These are phyloP conservation scores for Emydura subglobosa DNA, from an alignment of 2,113 vertebrate species.

Conservation along the genomic window DNA sequence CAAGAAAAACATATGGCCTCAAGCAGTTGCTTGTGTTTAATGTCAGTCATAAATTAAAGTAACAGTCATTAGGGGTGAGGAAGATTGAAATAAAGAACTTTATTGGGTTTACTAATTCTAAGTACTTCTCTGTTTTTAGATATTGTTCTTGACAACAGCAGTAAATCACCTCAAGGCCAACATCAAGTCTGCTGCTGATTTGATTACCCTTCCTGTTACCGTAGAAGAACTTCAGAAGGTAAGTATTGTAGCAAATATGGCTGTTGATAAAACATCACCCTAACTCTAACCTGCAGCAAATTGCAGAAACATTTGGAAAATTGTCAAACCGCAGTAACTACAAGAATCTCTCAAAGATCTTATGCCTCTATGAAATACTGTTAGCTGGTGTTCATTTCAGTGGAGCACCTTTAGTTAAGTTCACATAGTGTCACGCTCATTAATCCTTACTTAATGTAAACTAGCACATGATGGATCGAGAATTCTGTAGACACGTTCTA, in stretches of 20 bases:
- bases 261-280: not conserved
- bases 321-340: not conserved
- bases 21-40: not conserved
- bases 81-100: not conserved
- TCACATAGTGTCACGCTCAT: too few relatives aligned
- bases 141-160: conserved; percentile 86
- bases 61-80: not conserved
- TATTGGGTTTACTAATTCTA: not conserved
- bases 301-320: not conserved
- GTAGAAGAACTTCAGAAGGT: conserved; percentile 98
- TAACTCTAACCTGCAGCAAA: not conserved
- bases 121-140: conserved; percentile 73
- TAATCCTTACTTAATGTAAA: not conserved
- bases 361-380: not conserved
- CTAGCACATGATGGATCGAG: not conserved
- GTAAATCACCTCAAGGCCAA: conserved; percentile 93
- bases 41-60: not conserved
- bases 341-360: not conserved
- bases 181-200: conserved; percentile 92
- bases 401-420: not conserved
- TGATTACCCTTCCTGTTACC: conserved; percentile 91
- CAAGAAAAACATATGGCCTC: not conserved
- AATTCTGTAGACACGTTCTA: not conserved
- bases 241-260: conserved; percentile 25
- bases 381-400: not conserved